Percentiles rank a stretch among this genome's conserved stretches.
Evolutionary conservation across 2,797 vertebrate genomes (phyloP).

Genomic region (Lithobates pipiens): DNA sequence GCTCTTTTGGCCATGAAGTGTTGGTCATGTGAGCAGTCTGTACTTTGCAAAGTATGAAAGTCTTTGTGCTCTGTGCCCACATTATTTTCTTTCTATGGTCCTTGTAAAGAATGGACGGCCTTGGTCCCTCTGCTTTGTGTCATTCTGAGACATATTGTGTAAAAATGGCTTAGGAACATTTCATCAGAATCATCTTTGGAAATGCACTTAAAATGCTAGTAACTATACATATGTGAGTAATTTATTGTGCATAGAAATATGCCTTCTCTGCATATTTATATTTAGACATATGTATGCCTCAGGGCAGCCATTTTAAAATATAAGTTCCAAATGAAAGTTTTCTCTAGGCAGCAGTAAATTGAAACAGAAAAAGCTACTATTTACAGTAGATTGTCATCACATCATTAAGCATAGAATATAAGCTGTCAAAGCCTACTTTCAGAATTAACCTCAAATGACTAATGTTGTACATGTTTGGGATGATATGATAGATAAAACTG

Average conservation of each 20-base stretch:
- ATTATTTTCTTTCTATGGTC: too few relatives aligned
- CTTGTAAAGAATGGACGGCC: too few relatives aligned
- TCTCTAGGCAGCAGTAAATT: background rate
- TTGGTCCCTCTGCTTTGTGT: too few relatives aligned
- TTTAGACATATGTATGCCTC: background rate
- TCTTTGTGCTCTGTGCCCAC: too few relatives aligned
- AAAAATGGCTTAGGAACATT: too few relatives aligned
- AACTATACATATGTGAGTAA: too few relatives aligned
- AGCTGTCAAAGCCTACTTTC: background rate
- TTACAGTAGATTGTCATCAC: background rate
- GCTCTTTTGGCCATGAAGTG: too few relatives aligned
- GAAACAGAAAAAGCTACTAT: background rate
- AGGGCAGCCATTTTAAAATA: background rate
- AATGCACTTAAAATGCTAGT: too few relatives aligned
- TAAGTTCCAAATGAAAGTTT: background rate
- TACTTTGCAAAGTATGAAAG: too few relatives aligned
- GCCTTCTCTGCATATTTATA: background rate
- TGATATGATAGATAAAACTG: background rate
- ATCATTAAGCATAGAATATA: background rate
- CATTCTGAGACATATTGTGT: too few relatives aligned
- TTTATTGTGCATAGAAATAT: background rate
- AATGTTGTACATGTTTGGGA: background rate
- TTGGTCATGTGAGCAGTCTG: too few relatives aligned
- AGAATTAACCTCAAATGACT: background rate
- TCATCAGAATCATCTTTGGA: too few relatives aligned